phyloP scores from a whole-genome alignment of 2,888 invertebrate genomes.

The Drosophila ustulata region DNA sequence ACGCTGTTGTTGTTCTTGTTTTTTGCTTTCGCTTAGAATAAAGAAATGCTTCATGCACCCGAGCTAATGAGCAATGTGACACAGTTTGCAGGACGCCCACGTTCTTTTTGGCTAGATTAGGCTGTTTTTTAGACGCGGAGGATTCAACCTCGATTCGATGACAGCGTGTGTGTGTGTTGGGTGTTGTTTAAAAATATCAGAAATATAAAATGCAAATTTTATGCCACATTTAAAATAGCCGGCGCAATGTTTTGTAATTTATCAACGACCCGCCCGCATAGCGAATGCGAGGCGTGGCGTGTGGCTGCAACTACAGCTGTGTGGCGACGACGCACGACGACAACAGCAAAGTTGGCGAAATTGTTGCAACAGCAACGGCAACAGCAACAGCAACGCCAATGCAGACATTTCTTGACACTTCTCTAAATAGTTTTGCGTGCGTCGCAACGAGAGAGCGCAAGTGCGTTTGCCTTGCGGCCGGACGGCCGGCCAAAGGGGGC shows the following conservation, averaged over 20 bases:
- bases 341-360: not conserved
- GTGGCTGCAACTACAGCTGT: slow-evolving; percentile 65
- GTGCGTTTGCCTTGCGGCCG: slow-evolving; percentile 9
- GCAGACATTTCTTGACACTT: slow-evolving; percentile 80
- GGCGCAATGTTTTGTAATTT: slow-evolving; percentile 77
- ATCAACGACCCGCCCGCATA: slow-evolving; percentile 77
- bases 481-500: not conserved
- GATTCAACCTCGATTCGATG: slow-evolving; percentile 59
- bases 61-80: slow-evolving; percentile 77
- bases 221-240: slow-evolving; percentile 78
- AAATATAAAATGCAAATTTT: slow-evolving; percentile 75
- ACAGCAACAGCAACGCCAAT: slow-evolving; percentile 60
- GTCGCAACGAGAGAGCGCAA: slow-evolving; percentile 43
- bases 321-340: slow-evolving; percentile 46
- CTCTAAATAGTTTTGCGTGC: slow-evolving; percentile 79
- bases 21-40: slow-evolving; percentile 14
- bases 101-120: slow-evolving; percentile 54
- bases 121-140: slow-evolving; percentile 50
- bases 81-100: slow-evolving; percentile 64
- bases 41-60: slow-evolving; percentile 70
- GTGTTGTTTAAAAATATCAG: slow-evolving; percentile 31
- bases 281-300: slow-evolving; percentile 59
- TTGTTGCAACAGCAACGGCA: slow-evolving; percentile 17
- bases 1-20: slow-evolving; percentile 2
- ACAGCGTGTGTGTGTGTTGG: slow-evolving; percentile 37